A percentile compares a stretch with the other conserved stretches of the same genome.
Conservation (phyloP, 2,888 invertebrate genomes). For the Heliconius hortense region DNA sequence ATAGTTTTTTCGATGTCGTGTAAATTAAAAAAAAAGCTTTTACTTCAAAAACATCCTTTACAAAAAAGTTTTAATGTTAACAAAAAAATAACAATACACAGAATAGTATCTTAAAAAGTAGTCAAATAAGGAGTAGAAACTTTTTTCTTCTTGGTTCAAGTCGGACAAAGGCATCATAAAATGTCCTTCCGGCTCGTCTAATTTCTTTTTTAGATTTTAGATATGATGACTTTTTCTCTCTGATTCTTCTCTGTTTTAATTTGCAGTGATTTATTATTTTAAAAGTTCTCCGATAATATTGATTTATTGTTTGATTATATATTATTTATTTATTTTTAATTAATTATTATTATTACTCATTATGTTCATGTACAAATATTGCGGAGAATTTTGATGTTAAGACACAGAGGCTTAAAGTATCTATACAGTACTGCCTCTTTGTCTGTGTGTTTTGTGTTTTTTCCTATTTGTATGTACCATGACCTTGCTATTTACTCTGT, state of each 20-base stretch:
- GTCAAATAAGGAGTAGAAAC: slow-evolving; percentile 25
- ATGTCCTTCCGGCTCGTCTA: slow-evolving; percentile 44
- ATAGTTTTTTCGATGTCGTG: slow-evolving; percentile 58
- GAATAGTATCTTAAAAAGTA: background rate
- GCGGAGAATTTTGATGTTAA: slow-evolving; percentile 52
- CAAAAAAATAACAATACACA: too few relatives aligned
- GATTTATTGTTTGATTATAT: background rate
- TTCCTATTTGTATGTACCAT: slow-evolving; percentile 32
- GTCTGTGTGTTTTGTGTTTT: slow-evolving; percentile 54
- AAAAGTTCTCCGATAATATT: slow-evolving; percentile 51
- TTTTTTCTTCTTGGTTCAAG: slow-evolving; percentile 42
- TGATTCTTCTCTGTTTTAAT: slow-evolving; percentile 47
- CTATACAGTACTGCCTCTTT: slow-evolving; percentile 67
- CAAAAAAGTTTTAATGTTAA: slow-evolving; percentile 1
- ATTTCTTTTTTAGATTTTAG: slow-evolving; percentile 35
- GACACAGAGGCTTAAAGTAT: slow-evolving; percentile 65
- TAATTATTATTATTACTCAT: background rate
- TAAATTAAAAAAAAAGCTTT: slow-evolving; percentile 36
- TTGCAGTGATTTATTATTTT: slow-evolving; percentile 45
- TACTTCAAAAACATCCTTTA: slow-evolving; percentile 11
- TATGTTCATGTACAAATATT: background rate
- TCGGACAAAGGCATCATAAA: slow-evolving; percentile 50
- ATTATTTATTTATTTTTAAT: background rate
- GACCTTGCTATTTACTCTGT: background rate
- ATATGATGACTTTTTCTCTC: slow-evolving; percentile 20